Base-by-base conservation (phyloP, 2,888 invertebrate genomes). In the Electrophaes corylata region DNA sequence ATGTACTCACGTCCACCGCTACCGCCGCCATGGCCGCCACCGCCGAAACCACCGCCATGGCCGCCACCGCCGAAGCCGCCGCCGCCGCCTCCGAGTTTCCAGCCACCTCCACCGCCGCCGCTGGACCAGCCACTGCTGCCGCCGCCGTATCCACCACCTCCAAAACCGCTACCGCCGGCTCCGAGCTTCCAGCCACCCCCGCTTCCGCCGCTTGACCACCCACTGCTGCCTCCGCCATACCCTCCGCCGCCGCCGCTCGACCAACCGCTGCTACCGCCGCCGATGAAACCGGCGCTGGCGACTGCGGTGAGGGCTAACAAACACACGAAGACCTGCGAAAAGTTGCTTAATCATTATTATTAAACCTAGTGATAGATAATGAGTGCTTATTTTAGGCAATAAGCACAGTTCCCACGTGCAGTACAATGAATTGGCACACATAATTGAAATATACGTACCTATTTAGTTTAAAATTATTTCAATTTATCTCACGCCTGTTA, bases 301-400 rank as follows among this genome's bases (percentile, higher is more conserved):
- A 73, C 85, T 56, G 81, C 89, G 62, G 85, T 84, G 61, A 90
- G 67, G 58, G 86, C 86, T 74, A 91, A 77, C 35, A 91, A 73
- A 72, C 91, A 91, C 53, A 91, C 83, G 79, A 91, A 90, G 65
- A 91, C 84, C 91, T 91, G 82, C 1, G 65, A 59, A 16, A 37
- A 31, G 43, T 52, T 47, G 46, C 33, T 46, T 39, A 11, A 54
- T 31, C 16, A 19, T 8, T 18, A 39, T 39, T 16, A 48, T 19
- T n/a, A 40, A 35, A 20, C n/a, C n/a, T n/a, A 43, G 5, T 33
- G 3, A 10, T 37, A 4, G 1, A 29, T 29, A 40, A 45, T 44
- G 26, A 56, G 11, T 45, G 40, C 2, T 35, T 47, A 43, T 55
- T 48, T 16, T 49, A 35, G 5, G 14, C 39, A 52, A 37, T 29